phyloP scores from a whole-genome alignment of 2,797 vertebrate genomes.

The Miichthys miiuy region DNA sequence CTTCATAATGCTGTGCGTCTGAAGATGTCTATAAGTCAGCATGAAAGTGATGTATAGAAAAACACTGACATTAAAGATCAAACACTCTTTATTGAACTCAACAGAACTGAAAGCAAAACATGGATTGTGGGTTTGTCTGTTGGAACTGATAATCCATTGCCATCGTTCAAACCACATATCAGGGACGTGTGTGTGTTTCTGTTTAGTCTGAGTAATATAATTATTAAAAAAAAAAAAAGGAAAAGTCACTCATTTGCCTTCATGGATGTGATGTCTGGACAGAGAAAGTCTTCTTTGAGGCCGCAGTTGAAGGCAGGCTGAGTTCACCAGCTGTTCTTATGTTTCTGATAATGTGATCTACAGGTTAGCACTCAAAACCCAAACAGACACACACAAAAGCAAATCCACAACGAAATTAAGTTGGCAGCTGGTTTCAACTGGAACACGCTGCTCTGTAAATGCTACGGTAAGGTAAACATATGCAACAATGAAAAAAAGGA shows the following conservation, averaged over 20 bases:
- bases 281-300: conserved; percentile 65
- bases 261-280: conserved; percentile 25
- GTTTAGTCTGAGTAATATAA: conserved; percentile 40
- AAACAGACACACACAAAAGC: conserved; percentile 38
- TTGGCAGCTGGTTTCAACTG: conserved; percentile 63
- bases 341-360: conserved; percentile 39
- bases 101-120: conserved; percentile 72
- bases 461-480: conserved; percentile 36
- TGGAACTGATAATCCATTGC: conserved; percentile 44
- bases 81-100: conserved; percentile 83
- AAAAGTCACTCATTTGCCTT: conserved; percentile 43
- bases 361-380: conserved; percentile 29
- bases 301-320: conserved; percentile 66
- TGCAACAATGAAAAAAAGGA: conserved; percentile 19
- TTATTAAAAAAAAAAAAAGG: conserved; percentile 29
- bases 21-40: neutral
- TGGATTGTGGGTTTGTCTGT: conserved; percentile 60
- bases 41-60: conserved; percentile 34
- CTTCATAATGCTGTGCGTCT: neutral
- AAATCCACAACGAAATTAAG: conserved; percentile 49
- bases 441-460: conserved; percentile 45
- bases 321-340: conserved; percentile 52
- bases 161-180: conserved; percentile 49
- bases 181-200: conserved; percentile 40
- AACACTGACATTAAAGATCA: conserved; percentile 69